These are phyloP conservation scores for Nematostella vectensis DNA, from an alignment of 92 coral and sea anemone species.

Conservation along the genomic window DNA sequence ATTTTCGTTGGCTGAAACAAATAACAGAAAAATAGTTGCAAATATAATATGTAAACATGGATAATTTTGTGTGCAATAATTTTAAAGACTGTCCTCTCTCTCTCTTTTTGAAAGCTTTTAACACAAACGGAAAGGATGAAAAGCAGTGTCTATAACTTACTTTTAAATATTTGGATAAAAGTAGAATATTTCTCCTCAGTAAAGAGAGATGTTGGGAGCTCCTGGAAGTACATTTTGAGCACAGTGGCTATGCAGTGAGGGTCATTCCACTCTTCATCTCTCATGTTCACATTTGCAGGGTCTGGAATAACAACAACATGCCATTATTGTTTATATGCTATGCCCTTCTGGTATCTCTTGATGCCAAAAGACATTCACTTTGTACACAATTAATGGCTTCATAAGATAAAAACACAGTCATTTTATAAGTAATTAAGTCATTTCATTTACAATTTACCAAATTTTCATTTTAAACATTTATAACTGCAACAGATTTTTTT, in stretches of 20 bases:
- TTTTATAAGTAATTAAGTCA: too few relatives aligned
- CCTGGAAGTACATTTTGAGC: conserved; percentile 59
- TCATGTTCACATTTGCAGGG: conserved; percentile 69
- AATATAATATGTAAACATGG: neutral
- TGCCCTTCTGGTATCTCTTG: neutral
- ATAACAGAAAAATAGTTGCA: too few relatives aligned
- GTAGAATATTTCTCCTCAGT: conserved; percentile 57
- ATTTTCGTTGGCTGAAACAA: conserved; percentile 7
- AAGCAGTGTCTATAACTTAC: too few relatives aligned
- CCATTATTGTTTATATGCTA: neutral
- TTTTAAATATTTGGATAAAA: conserved; percentile 35
- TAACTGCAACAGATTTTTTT: too few relatives aligned
- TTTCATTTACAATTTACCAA: too few relatives aligned
- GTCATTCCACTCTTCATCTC: conserved; percentile 84
- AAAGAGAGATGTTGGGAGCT: conserved; percentile 71
- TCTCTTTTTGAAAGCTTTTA: too few relatives aligned
- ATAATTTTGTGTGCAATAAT: too few relatives aligned
- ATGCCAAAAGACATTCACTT: neutral
- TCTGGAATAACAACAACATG: conserved; percentile 22
- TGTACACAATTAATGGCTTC: neutral
- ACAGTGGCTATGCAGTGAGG: conserved; percentile 83
- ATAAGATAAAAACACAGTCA: neutral
- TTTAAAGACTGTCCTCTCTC: too few relatives aligned
- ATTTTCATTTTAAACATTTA: too few relatives aligned
- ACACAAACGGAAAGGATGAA: too few relatives aligned